Conservation (phyloP, 2,888 invertebrate species). For the Perizoma affinitatum region DNA sequence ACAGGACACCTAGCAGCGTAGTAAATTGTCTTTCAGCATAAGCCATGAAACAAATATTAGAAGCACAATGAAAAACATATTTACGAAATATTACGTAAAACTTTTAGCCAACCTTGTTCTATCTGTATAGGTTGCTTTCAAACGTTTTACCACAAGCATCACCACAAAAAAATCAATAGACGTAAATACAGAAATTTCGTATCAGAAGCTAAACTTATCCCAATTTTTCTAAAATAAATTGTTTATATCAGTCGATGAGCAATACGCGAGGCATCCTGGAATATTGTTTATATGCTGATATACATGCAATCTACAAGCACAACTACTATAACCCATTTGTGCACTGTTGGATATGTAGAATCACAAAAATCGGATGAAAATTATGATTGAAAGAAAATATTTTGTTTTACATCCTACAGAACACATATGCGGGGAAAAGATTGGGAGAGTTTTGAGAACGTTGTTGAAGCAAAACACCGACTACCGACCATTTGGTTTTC, state of each 20-base stretch:
- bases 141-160: neutral
- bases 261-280: slow-evolving; percentile 44
- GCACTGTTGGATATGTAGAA: too few species aligned
- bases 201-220: slow-evolving; percentile 53
- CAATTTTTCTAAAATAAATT: slow-evolving; percentile 55
- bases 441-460: too few species aligned
- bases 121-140: too few species aligned
- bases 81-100: neutral
- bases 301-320: slow-evolving; percentile 5
- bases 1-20: neutral
- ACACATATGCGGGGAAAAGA: too few species aligned
- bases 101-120: neutral
- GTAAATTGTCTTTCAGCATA: slow-evolving; percentile 22
- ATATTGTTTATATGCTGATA: slow-evolving; percentile 40
- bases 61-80: slow-evolving; percentile 5
- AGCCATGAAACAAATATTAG: slow-evolving; percentile 20
- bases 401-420: too few species aligned
- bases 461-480: too few species aligned
- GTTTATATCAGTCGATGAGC: slow-evolving; percentile 55
- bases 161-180: slow-evolving; percentile 30
- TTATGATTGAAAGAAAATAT: too few species aligned
- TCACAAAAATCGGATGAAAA: too few species aligned
- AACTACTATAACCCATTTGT: neutral
- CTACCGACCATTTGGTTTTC: too few species aligned
- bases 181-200: slow-evolving; percentile 37